phyloP scores from a whole-genome alignment of 2,888 invertebrate species.

The Camponotus fellah region DNA sequence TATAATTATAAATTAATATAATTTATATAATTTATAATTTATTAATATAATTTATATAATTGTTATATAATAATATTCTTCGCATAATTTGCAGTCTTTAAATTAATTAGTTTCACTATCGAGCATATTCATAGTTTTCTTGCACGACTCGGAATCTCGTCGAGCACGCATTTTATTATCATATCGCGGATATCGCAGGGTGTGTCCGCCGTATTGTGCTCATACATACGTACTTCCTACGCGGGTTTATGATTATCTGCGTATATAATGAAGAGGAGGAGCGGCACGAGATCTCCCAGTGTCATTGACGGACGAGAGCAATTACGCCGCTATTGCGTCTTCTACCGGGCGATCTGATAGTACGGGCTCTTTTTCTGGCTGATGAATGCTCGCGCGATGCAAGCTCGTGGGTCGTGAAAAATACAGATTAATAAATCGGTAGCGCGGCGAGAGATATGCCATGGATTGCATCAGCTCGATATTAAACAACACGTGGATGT shows the following conservation, averaged over 20 bases:
- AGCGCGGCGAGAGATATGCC: conserved; percentile 29
- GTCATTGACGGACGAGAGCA: conserved; percentile 71
- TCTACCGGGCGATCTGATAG: conserved; percentile 67
- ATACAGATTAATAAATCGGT: conserved; percentile 65
- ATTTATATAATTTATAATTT: too few relatives aligned
- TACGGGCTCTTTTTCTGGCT: conserved; percentile 30
- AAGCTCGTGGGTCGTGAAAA: conserved; percentile 54
- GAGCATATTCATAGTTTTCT: not conserved
- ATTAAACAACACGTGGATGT: conserved; percentile 43
- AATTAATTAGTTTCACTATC: not conserved
- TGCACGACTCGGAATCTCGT: not conserved
- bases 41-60: too few relatives aligned
- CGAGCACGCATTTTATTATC: not conserved
- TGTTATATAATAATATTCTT: not conserved
- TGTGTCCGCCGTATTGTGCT: conserved; percentile 22
- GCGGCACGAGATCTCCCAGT: conserved; percentile 57
- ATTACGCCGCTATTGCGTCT: conserved; percentile 65
- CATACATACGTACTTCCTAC: not conserved
- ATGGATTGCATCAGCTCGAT: conserved; percentile 54
- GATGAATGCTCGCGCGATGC: conserved; percentile 53
- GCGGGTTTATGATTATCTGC: conserved; percentile 31
- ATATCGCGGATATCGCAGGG: conserved; percentile 14
- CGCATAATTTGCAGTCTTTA: not conserved
- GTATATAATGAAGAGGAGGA: conserved; percentile 52
- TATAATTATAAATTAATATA: too few relatives aligned